Base-by-base conservation (phyloP, 2,113 vertebrate species). In the Haemorhous mexicanus region DNA sequence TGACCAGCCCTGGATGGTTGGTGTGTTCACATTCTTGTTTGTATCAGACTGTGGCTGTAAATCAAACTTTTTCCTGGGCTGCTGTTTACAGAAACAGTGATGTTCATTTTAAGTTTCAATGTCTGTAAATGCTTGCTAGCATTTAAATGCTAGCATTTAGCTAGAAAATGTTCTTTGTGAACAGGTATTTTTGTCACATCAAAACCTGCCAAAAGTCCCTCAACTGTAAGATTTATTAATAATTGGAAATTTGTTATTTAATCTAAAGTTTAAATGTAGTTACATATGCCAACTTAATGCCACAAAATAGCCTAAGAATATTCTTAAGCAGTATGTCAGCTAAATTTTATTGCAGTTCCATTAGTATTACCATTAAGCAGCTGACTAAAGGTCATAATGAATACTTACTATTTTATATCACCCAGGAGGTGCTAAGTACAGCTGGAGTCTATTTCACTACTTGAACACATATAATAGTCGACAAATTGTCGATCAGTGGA, bases 371-470 rank as follows among this genome's bases (percentile, higher is more conserved):
- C 68, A 72, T 93, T 96, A 96, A 93, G 96, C 87, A 89, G 75
- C 90, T 92, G 95, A 95, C 91, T 95, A 97, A 97, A 96, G 96
- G 96, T 96, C 96, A 95, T 96, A 94, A 96, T 96, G 96, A 95
- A 94, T 95, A 95, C 90, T 95, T 96, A 89, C 88, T 94, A 74
- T 94, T 95, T 93, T 94, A 94, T 94, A 86, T 96, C 94, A 95
- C 94, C 94, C 91, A 94, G 92, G 94, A 97, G 94, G 95, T 89
- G 46, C 81, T 91, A 81, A 95, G 87, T 90, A 85, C 90, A 94
- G 93, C 94, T 95, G 92, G 94, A 95, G 72, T 85, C 91, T 90
- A 75, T 92, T 97, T 97, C 64, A 43, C 78, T 93, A 72, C 75
- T 84, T 84, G 92, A 93, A 94, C 81, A 77, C 77, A 67, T 79